Base-by-base conservation (phyloP, 2,113 vertebrate species). In the Oryctolagus cuniculus region DNA sequence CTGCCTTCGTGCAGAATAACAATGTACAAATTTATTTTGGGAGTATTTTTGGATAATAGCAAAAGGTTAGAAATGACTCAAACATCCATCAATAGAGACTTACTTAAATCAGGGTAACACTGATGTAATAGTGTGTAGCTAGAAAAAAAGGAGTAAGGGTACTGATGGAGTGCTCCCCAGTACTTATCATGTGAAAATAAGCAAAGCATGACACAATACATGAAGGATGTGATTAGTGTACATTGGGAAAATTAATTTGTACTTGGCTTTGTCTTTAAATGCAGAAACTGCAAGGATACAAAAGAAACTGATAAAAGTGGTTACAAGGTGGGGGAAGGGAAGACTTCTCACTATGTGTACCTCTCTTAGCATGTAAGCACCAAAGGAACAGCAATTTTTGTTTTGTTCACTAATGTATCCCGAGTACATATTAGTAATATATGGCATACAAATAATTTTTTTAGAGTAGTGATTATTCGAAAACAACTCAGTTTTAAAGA, bases 261-360 rank as follows among this genome's bases (percentile, higher is more conserved):
- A 21, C 91, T 92, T 72, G 34, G n/a, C 66, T 36, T 87, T 95
- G 17, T 91, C 31, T 77, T 79, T 84, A n/a, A 58, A 21, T 66
- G 38, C 19, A 73, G 29, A 87, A 66, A 58, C 44, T 70, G 55
- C 58, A 69, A 90, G 38, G 44, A 79, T 55, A 77, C 51, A 67
- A 0, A 58, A 51, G 34, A 91, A 69, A 63, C 55, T 34, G 53
- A 75, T 79, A 10, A 55, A 66, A 84, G n/a, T 80, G 29, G 51
- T n/a, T 66, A 36, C 49, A n/a, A 15, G 27, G 15, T 69, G 27
- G 80, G 55, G 24, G 61, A 93, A 34, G 75, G 29, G n/a, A 67
- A 36, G 11, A 25, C 63, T 85, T 87, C 21, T 2, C 75, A 72
- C 3, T 66, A 10, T 53, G 9, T 38, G 2, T 82, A 67, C 53